Evolutionary conservation across 2,113 vertebrate species (phyloP), one percentile per base, ranked within the genome.

Genomic region (Callospermophilus lateralis): DNA sequence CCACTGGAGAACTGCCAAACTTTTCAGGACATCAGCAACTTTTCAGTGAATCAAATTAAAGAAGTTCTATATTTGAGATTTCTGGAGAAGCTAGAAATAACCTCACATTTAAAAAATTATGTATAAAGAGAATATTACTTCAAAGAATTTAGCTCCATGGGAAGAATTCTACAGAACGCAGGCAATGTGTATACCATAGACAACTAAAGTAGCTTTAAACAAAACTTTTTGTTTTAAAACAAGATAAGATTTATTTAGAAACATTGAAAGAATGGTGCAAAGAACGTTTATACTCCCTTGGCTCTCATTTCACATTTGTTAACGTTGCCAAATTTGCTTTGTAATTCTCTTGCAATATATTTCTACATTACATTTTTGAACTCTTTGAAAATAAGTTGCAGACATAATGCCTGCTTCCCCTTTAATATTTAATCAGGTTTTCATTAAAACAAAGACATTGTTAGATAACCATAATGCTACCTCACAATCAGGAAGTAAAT

Each of bases 341-440:
- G 28, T 22, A 74, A 65, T 90, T 90, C 53, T 89, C 30, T 86
- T 32, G 89, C 22, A 34, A 28, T 26, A 22, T 6, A 73, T 34
- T 86, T 96, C 48, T 81, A 67, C 19, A 8, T 58, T 86, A 92
- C n/a, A 20, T 45, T 89, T 95, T 90, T 93, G 37, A 96, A 88
- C 48, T 55, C 28, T 91, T 96, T 91, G 83, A 85, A 42, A 37
- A 15, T 45, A 65, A 34, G 22, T 84, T 96, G 51, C 30, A 84
- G 17, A 51, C 16, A 34, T 73, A 32, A 20, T 42, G 9, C 5
- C 4, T 8, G n/a, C 34, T 77, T 28, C 17, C 22, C 6, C 11
- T 7, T 93, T 68, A 88, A 34, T 48, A 37, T 34, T 63, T 93
- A 30, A 22, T 11, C 68, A n/a, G 61, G 4, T 37, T 94, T 83